These are phyloP conservation scores for Craniophora ligustri DNA, from an alignment of 2,888 invertebrate species.

Conservation along the genomic window DNA sequence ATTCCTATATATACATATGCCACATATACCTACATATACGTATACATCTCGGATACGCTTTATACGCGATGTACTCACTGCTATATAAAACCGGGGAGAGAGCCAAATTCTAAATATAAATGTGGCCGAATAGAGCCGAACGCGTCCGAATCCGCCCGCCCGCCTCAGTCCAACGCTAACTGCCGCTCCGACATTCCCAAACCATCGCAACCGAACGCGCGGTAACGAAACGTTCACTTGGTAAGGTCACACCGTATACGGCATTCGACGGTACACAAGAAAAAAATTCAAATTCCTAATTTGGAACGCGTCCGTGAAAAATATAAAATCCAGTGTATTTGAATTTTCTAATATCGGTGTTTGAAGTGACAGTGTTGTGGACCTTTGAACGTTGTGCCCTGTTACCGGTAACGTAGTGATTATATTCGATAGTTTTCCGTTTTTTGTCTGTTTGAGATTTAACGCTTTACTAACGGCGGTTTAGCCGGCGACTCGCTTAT, in stretches of 20 bases:
- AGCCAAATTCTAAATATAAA: conserved; percentile 91
- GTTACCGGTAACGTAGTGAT: conserved; percentile 79
- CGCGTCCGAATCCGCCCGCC: conserved; percentile 82
- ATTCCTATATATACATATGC: conserved; percentile 85
- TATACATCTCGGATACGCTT: conserved; percentile 87
- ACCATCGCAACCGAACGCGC: conserved; percentile 79
- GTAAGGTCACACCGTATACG: conserved; percentile 76
- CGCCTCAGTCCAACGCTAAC: conserved; percentile 86
- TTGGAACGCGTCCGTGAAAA: conserved; percentile 74
- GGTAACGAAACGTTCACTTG: conserved; percentile 77
- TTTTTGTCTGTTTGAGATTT: conserved; percentile 61
- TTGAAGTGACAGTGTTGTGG: conserved; percentile 82
- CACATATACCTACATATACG: conserved; percentile 57
- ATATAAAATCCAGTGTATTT: conserved; percentile 70
- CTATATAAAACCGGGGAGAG: conserved; percentile 89
- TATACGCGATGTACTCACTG: conserved; percentile 88
- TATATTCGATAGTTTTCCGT: conserved; percentile 49
- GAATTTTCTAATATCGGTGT: conserved; percentile 70
- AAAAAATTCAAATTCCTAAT: conserved; percentile 66
- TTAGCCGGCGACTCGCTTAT: conserved; percentile 64
- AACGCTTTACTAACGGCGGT: conserved; percentile 61
- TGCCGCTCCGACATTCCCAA: conserved; percentile 83
- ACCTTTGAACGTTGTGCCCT: conserved; percentile 73
- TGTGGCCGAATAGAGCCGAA: conserved; percentile 82
- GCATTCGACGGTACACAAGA: conserved; percentile 63